Base-by-base conservation (phyloP, 2,113 vertebrate species). In the Neofelis nebulosa region DNA sequence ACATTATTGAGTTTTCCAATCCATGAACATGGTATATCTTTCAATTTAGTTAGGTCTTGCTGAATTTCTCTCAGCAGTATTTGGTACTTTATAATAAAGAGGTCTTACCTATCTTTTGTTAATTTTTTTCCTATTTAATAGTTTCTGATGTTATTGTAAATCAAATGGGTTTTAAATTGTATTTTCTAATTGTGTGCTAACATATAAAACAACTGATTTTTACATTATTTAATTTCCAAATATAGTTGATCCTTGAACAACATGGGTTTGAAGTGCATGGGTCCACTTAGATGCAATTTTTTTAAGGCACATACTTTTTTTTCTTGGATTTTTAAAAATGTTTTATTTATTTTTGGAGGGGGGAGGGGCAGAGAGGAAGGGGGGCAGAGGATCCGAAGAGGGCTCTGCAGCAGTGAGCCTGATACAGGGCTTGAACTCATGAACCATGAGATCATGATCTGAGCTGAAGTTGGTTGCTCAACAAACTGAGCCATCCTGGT, bases 81-180 rank as follows among this genome's bases (percentile, higher is more conserved):
- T 87, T 95, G 87, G 14, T 87, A 38, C 18, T 61, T 81, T 61
- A 63, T 87, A 87, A 71, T 86, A 95, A 79, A 71, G 52, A 83
- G 27, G 5, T 21, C 45, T 89, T 92, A 29, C 29, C 29, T 31
- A 57, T 57, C 29, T 61, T 95, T 83, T 89, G 19, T 71, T 38
- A 71, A 89, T 71, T 63, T 82, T n/a, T 41, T 76, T 14, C 7
- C 15, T 57, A 78, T 68, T 78, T 78, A 68, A 50, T 63, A 63
- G 11, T 92, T 81, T 92, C 33, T 52, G 33, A n/a, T 48, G 16
- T 69, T 91, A 38, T 45, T 76, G n/a, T 69, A 76, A 76, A 80
- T 80, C 61, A 82, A 95, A 55, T 33, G 61, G 11, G 48, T 21
- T 93, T 79, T 69, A 94, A 48, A 55, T 89, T 48, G 63, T 87